Base-by-base conservation (phyloP, 2,113 vertebrate species). In the Vulpes lagopus region DNA sequence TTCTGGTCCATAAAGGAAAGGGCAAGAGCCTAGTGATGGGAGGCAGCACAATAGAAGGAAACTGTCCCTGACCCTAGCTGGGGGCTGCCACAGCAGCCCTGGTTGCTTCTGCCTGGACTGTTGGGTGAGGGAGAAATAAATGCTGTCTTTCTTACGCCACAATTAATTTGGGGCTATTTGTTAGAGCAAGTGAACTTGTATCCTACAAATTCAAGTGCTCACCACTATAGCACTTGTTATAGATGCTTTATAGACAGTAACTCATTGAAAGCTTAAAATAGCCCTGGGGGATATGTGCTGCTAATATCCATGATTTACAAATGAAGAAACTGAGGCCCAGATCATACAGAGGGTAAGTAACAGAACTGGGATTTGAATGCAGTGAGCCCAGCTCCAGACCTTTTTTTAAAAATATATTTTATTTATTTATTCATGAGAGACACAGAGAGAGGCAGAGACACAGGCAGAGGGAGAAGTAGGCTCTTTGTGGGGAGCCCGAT, bases 1-100 rank as follows among this genome's bases (percentile, higher is more conserved):
- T 95, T 89, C 19, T 90, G 90, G 57, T 27, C 62, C 27, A 69
- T 25, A 43, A 95, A 92, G 67, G 11, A 96, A 89, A 95, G 27
- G 19, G 30, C 51, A 62, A 69, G 10, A 79, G n/a, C 3, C 49
- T 67, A 53, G 53, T 51, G 27, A 51, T 69, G 27, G 22, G 20
- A 86, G 20, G 4, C 74, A 62, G 71, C 20, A 62, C 79, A 78
- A 86, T 0, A 82, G 81, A 85, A 88, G 60, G 71, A 93, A 53
- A 14, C 64, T 53, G 1, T 60, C 49, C 57, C 32, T 65, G 78
- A 93, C 30, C 82, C 88, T 87, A 94, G 22, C 16, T 3, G 65
- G 35, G 10, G 32, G 32, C 14, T 79, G 71, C 71, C 16, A 8
- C 22, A 30, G 67, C 38, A 74, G 55, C 55, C 38, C 74, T 87